Conservation (phyloP, 2,113 vertebrate genomes). For the Octodon degus region DNA sequence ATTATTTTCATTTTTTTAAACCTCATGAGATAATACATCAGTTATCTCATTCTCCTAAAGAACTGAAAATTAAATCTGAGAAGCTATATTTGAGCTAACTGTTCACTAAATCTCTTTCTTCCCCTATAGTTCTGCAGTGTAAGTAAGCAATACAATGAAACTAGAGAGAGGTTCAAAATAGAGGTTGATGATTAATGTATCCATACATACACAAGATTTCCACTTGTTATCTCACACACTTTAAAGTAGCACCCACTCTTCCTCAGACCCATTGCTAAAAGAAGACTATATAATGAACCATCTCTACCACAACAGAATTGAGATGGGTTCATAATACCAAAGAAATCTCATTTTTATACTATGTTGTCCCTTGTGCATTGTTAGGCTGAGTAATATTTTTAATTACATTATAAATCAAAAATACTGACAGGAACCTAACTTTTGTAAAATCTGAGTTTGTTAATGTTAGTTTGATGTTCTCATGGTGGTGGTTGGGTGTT, state of each 20-base stretch:
- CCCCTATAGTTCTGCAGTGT: neutral
- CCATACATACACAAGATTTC: constrained; percentile 8
- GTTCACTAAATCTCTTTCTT: constrained; percentile 49
- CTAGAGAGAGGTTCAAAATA: neutral
- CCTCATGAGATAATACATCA: neutral
- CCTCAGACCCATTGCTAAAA: neutral
- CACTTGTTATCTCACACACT: constrained; percentile 54
- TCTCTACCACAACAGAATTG: constrained; percentile 47
- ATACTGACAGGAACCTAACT: constrained; percentile 75
- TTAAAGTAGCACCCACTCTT: constrained; percentile 31
- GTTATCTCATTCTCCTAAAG: constrained; percentile 2
- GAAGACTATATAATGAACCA: constrained; percentile 64
- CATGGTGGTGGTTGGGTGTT: constrained; percentile 65
- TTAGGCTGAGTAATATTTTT: constrained; percentile 78
- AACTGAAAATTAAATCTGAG: neutral
- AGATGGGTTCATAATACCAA: constrained; percentile 83
- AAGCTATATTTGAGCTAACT: constrained; percentile 37
- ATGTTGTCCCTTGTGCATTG: neutral
- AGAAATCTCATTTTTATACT: constrained; percentile 73
- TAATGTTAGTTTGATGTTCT: constrained; percentile 77
- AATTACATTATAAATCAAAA: constrained; percentile 78
- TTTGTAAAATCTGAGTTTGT: constrained; percentile 69
- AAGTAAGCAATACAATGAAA: neutral
- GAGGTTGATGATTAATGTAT: neutral
- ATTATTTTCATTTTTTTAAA: constrained; percentile 44